Conservation (phyloP, 1,140 invertebrate species). For the Drosophila baimaii region DNA sequence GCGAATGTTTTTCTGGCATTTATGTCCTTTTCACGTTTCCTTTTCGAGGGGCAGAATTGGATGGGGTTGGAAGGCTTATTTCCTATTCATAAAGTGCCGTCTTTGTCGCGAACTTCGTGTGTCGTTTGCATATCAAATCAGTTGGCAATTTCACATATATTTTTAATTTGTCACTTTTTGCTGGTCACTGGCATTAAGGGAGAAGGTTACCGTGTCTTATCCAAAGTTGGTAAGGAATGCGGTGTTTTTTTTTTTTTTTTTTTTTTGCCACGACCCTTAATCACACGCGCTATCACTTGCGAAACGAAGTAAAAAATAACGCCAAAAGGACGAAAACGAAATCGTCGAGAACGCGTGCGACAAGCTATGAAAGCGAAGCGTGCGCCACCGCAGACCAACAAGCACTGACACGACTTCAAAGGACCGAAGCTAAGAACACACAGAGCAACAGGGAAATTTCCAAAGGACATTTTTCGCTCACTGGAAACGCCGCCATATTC, state of each 20-base stretch:
- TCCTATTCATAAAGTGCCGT: slow-evolving; percentile 66
- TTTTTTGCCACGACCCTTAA: slow-evolving; percentile 20
- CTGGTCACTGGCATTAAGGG: background rate
- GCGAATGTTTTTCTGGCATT: slow-evolving; percentile 29
- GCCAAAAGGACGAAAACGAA: slow-evolving; percentile 10
- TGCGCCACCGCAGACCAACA: slow-evolving; percentile 66
- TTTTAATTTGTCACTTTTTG: slow-evolving; percentile 29
- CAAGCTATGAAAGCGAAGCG: slow-evolving; percentile 34
- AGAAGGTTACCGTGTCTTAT: slow-evolving; percentile 57
- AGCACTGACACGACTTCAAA: slow-evolving; percentile 60
- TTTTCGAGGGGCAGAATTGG: slow-evolving; percentile 14
- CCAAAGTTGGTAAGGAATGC: slow-evolving; percentile 74
- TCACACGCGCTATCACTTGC: slow-evolving; percentile 44
- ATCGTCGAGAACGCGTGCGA: slow-evolving; percentile 11
- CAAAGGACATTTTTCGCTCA: slow-evolving; percentile 59
- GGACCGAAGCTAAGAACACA: slow-evolving; percentile 33
- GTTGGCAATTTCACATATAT: slow-evolving; percentile 34
- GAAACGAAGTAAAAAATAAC: slow-evolving; percentile 47
- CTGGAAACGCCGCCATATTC: slow-evolving; percentile 49
- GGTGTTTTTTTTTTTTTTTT: slow-evolving; percentile 22
- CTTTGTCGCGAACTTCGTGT: slow-evolving; percentile 44
- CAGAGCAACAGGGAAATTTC: slow-evolving; percentile 59
- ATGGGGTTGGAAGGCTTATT: slow-evolving; percentile 42
- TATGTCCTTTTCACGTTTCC: slow-evolving; percentile 33
- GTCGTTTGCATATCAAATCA: slow-evolving; percentile 67